phyloP scores from a whole-genome alignment of 2,888 invertebrate genomes.

The Polylopha cassiicola region DNA sequence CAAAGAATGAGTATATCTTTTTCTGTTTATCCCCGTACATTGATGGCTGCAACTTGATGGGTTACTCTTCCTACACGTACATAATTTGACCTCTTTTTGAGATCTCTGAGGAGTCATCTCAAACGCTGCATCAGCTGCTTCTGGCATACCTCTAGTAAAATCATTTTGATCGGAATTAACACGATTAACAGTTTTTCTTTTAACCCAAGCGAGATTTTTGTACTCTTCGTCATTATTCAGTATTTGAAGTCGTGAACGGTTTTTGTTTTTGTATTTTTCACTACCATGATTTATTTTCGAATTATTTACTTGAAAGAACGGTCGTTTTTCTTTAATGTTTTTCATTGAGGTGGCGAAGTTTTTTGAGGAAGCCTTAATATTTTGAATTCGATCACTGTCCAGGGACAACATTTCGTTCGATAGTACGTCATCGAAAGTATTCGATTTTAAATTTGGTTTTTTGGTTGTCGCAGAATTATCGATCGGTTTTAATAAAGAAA shows the following conservation, averaged over 20 bases:
- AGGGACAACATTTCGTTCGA: slow-evolving; percentile 57
- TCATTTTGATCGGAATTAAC: too few species aligned
- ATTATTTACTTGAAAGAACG: slow-evolving; percentile 52
- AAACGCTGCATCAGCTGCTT: too few species aligned
- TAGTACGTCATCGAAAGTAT: slow-evolving; percentile 54
- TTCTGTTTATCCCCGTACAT: slow-evolving; percentile 25
- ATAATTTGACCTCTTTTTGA: slow-evolving; percentile 26
- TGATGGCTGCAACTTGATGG: slow-evolving; percentile 30
- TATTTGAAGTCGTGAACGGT: too few species aligned
- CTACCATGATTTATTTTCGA: slow-evolving; percentile 20
- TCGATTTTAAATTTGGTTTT: slow-evolving; percentile 44
- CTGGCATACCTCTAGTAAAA: too few species aligned
- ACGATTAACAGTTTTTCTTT: too few species aligned
- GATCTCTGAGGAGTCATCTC: slow-evolving; percentile 1
- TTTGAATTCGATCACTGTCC: slow-evolving; percentile 46
- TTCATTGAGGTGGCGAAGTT: slow-evolving; percentile 18
- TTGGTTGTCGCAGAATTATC: slow-evolving; percentile 30
- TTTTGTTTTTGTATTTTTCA: slow-evolving; percentile 11
- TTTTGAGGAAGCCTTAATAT: too few species aligned
- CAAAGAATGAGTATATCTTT: slow-evolving; percentile 28
- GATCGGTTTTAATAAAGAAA: slow-evolving; percentile 31
- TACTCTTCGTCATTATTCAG: too few species aligned
- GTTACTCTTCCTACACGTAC: slow-evolving; percentile 38
- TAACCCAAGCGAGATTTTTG: too few species aligned
- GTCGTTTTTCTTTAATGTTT: slow-evolving; percentile 37